Evolutionary conservation across 2,797 vertebrate species (phyloP).

Genomic region (Coendou prehensilis): DNA sequence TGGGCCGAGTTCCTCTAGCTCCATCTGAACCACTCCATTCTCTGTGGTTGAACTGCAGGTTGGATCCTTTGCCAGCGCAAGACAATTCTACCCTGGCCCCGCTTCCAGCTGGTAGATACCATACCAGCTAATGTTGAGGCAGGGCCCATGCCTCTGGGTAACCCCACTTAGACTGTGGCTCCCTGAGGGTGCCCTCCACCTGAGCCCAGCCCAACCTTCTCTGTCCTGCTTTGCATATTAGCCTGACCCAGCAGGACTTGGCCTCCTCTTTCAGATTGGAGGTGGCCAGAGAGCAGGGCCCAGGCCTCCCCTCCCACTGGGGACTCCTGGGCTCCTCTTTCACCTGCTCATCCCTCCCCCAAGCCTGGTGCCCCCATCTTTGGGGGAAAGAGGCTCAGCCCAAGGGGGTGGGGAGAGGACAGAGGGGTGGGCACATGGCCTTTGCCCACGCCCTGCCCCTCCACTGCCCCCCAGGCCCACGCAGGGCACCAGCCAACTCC

Average conservation of each 20-base stretch:
- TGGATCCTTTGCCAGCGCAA: not conserved
- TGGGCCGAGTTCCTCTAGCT: not conserved
- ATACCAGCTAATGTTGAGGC: not conserved
- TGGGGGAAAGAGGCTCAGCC: not conserved
- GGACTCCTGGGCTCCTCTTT: not conserved
- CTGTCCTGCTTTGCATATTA: not conserved
- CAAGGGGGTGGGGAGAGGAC: not conserved
- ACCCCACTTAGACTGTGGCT: not conserved
- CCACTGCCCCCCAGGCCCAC: not conserved
- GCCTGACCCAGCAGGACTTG: not conserved
- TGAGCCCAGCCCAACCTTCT: not conserved
- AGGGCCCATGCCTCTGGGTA: too few relatives aligned
- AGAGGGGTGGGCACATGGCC: not conserved
- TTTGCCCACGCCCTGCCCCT: not conserved
- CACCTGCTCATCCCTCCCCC: not conserved
- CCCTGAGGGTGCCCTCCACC: not conserved
- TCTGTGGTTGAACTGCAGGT: not conserved
- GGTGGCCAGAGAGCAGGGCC: not conserved
- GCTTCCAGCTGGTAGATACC: not conserved
- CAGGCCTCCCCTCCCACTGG: not conserved
- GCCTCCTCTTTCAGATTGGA: not conserved
- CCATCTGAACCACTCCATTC: not conserved
- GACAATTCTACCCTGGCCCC: not conserved
- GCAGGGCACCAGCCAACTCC: constrained; percentile 17
- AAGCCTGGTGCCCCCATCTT: not conserved